Percentiles rank a stretch among this genome's conserved stretches.
Evolutionary conservation across 2,888 invertebrate species (phyloP).

Genomic region (Phymatocera aterrima): DNA sequence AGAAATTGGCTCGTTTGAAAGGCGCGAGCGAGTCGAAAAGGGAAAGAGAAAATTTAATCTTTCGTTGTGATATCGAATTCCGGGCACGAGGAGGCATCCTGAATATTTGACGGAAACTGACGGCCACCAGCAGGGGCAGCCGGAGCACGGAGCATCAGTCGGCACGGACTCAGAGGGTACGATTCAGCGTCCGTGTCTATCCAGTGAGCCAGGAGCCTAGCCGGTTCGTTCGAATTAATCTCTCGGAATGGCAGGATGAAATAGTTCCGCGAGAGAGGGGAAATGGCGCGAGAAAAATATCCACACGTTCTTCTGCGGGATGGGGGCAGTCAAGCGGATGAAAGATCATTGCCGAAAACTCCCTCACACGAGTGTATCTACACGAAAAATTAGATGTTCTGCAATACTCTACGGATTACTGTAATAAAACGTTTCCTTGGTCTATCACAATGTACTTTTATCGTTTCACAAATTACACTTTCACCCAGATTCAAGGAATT

Average conservation of each 20-base stretch:
- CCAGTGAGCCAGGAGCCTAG: background rate
- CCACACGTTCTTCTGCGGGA: background rate
- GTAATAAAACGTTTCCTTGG: no score
- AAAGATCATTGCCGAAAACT: slow-evolving; percentile 8
- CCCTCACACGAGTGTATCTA: background rate
- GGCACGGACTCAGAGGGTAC: background rate
- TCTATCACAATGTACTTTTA: no score
- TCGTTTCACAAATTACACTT: no score
- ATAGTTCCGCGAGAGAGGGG: slow-evolving; percentile 28
- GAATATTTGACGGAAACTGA: slow-evolving; percentile 39
- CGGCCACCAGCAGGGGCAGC: background rate
- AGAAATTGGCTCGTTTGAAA: no score
- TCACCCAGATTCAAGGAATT: no score
- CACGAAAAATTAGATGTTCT: no score
- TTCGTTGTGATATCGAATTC: slow-evolving; percentile 32
- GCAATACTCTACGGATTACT: no score
- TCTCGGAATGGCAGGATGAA: slow-evolving; percentile 36
- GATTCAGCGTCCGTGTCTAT: slow-evolving; percentile 14
- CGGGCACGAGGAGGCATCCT: slow-evolving; percentile 31
- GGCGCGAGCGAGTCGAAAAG: slow-evolving; percentile 28
- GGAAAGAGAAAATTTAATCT: slow-evolving; percentile 18
- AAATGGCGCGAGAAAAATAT: slow-evolving; percentile 26
- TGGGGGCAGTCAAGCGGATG: background rate
- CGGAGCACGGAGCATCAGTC: background rate
- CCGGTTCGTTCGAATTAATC: slow-evolving; percentile 34